A percentile compares a stretch with the other conserved stretches of the same genome.
Conservation (phyloP, 2,113 vertebrate species). For the Ceyx margarethae region DNA sequence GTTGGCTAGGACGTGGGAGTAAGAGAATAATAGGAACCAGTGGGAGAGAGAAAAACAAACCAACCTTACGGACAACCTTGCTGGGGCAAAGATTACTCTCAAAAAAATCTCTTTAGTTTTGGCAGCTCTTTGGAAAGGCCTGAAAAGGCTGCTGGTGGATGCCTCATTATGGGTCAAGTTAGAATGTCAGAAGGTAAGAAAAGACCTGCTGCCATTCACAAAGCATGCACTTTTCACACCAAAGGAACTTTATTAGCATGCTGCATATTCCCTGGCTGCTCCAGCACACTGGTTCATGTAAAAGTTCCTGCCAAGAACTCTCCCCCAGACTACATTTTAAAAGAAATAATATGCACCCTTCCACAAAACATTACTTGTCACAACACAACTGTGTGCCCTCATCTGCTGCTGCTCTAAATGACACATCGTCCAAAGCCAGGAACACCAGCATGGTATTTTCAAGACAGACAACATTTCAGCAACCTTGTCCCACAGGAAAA, state of each 20-base stretch:
- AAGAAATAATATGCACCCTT: not conserved
- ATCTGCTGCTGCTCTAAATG: not conserved
- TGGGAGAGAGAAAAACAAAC: slow-evolving; percentile 41
- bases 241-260: slow-evolving; percentile 32
- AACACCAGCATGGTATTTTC: not conserved
- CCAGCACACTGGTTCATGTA: not conserved
- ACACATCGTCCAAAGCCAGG: not conserved
- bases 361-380: not conserved
- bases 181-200: slow-evolving; percentile 36
- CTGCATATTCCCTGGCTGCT: not conserved
- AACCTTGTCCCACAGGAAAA: not conserved
- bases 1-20: not conserved
- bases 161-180: slow-evolving; percentile 18
- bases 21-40: slow-evolving; percentile 58
- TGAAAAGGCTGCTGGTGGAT: slow-evolving; percentile 22
- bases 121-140: slow-evolving; percentile 30
- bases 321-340: not conserved
- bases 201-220: slow-evolving; percentile 16
- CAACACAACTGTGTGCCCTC: not conserved
- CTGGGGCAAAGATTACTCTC: slow-evolving; percentile 36
- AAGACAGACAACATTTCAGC: not conserved
- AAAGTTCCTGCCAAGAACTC: not conserved
- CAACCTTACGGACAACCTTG: slow-evolving; percentile 18
- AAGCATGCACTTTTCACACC: not conserved
- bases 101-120: slow-evolving; percentile 7